Evolutionary conservation across 2,888 invertebrate genomes (phyloP), one percentile per base, ranked within the genome.

Genomic region (Drosophila conformis): DNA sequence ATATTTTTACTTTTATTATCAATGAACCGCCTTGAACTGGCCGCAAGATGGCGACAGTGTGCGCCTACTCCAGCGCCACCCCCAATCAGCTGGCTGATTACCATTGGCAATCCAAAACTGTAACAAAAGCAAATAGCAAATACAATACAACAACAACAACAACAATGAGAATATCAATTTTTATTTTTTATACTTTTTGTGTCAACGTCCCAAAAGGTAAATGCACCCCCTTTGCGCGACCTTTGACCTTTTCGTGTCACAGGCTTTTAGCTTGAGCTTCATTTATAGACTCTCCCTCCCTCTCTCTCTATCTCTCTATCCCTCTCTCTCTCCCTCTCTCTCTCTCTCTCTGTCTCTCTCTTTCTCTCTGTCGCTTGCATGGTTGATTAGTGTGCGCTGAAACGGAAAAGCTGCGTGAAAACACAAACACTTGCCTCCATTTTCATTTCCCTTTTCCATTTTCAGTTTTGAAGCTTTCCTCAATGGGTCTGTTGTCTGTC

Each of bases 131-230:
- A 65, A 70, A 69, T 53, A 57, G 57, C 53, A 35, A 53, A 72
- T 25, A 21, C 51, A 6, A 65, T 57, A 48, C 48, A 70, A 63
- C 33, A 54, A 63, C n/a, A 27, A 49, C 25, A 40, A n/a, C 7
- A 7, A 25, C 27, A 25, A 15, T 8, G n/a, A 25, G 29, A 29
- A 38, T 48, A 53, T 40, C 29, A 13, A 11, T 31, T 48, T 1
- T 33, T 27, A 40, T 59, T 11, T 40, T 25, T 35, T 54, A 10
- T 49, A 0, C 31, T 54, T 78, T 71, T 71, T 80, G 78, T 78
- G 87, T 87, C 85, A 85, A 80, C 75, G 83, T 70, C 70, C 51
- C 83, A 72, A 86, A 82, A 90, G 86, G 90, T 90, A 90, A 87
- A 87, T 69, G 90, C 69, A 83, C 60, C 58, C 60, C 60, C 65